Evolutionary conservation across 2,113 vertebrate species (phyloP), one percentile per base, ranked within the genome.

Genomic region (Cavia aperea): DNA sequence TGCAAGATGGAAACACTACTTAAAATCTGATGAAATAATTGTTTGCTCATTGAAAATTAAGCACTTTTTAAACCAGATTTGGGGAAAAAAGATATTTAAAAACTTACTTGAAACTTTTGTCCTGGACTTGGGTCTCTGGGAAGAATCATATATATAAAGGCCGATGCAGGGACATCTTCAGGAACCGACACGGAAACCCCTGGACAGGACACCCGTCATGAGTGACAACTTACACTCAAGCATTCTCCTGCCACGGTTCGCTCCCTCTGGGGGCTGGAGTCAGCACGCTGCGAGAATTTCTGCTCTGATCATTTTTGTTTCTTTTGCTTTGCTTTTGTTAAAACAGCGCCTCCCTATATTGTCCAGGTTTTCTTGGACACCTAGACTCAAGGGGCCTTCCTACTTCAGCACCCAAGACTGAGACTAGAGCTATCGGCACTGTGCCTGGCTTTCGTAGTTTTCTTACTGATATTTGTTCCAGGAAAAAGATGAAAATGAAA

Each of bases 81-180:
- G 16, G 51, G 29, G 56, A 60, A 51, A 56, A 56, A n/a, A 78
- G 19, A 81, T 54, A 66, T 43, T 63, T 18, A 75, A 65, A 81
- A 56, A 92, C 88, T 72, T 96, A 86, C 96, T 95, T 97, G 88
- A 95, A 94, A 51, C 91, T 66, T 92, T 95, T 96, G 88, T 78
- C 70, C 81, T 82, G 82, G 51, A 88, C 96, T 93, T 70, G 43
- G 75, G 91, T 97, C 84, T 96, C 87, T 91, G 95, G 89, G 88
- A 94, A 97, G 93, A 96, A 96, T 60, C 79, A 23, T 93, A 81
- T 95, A 96, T 79, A 96, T 81, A 94, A 81, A 89, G 92, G 91
- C 62, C 68, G 66, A 95, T 73, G 72, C 10, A 29, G 66, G 84
- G 72, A 93, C 63, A 6, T 93, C 95, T 96, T 97, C 95, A 81